Percentiles rank a stretch among this genome's conserved stretches.
phyloP scores from a whole-genome alignment of 2,113 vertebrate genomes.

The Xiphophorus maculatus region DNA sequence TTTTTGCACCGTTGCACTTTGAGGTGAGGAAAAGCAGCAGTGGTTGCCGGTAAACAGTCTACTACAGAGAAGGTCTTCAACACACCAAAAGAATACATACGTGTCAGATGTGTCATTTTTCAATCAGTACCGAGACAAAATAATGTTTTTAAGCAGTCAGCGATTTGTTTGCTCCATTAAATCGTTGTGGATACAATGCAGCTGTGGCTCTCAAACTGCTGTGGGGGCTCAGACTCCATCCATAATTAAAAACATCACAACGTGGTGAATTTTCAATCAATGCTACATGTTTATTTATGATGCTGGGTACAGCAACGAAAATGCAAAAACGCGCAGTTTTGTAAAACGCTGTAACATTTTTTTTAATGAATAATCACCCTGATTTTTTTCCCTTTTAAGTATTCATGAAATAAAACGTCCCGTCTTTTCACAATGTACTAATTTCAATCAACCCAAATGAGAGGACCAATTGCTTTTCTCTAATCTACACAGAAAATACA shows the following conservation, averaged over 20 bases:
- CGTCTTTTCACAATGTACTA: not conserved
- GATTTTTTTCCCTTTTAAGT: not conserved
- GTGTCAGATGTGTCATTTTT: not conserved
- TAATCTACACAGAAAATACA: not conserved
- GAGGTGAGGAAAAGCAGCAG: too few relatives aligned
- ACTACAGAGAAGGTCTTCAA: not conserved
- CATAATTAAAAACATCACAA: conserved; percentile 4
- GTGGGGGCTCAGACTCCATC: not conserved
- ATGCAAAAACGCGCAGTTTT: not conserved
- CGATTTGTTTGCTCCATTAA: not conserved
- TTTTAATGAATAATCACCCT: not conserved
- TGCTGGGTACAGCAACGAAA: not conserved
- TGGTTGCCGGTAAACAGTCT: not conserved
- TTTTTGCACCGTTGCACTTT: not conserved
- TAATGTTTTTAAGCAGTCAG: not conserved
- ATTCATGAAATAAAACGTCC: not conserved
- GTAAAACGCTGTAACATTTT: not conserved
- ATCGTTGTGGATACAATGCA: not conserved
- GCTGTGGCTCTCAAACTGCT: not conserved
- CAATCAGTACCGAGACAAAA: not conserved
- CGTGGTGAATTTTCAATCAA: not conserved
- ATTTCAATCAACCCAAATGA: not conserved
- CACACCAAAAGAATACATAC: not conserved
- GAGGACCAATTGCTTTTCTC: not conserved
- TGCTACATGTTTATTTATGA: conserved; percentile 3